These are phyloP conservation scores for Drosophila nasuta DNA, from an alignment of 1,140 invertebrate genomes.

Conservation along the genomic window DNA sequence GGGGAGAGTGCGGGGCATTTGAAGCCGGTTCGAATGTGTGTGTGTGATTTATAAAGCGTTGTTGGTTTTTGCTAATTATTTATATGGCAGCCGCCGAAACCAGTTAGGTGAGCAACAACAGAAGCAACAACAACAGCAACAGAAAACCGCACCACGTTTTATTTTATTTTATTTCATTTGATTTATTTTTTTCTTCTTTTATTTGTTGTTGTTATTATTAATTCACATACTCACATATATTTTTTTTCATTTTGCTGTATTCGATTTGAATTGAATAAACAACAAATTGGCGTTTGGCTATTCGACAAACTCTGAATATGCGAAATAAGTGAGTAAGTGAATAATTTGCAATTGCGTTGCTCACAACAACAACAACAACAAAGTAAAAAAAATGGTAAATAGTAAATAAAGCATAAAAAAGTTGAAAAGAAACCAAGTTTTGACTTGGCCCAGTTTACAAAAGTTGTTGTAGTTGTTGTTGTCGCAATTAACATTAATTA, in stretches of 20 bases:
- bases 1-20: not conserved
- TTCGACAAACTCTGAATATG: conserved; percentile 2
- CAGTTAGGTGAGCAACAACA: conserved; percentile 60
- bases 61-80: conserved; percentile 64
- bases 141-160: conserved; percentile 33
- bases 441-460: conserved; percentile 68
- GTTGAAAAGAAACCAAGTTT: conserved; percentile 30
- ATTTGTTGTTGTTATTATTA: conserved; percentile 18
- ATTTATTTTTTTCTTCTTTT: conserved; percentile 18
- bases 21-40: conserved; percentile 17
- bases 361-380: not conserved
- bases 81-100: conserved; percentile 65
- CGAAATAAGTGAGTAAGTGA: conserved; percentile 26
- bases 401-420: too few species aligned
- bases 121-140: too few species aligned
- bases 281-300: conserved; percentile 58
- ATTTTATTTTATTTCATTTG: conserved; percentile 47
- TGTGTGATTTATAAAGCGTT: conserved; percentile 57
- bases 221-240: conserved; percentile 13
- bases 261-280: conserved; percentile 62
- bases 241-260: conserved; percentile 26
- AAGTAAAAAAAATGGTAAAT: not conserved
- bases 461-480: conserved; percentile 21
- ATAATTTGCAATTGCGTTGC: conserved; percentile 53
- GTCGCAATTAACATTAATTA: conserved; percentile 72